phyloP scores from a whole-genome alignment of 64 coral and sea anemone species.

The Hydrozoanthus tunicans region DNA sequence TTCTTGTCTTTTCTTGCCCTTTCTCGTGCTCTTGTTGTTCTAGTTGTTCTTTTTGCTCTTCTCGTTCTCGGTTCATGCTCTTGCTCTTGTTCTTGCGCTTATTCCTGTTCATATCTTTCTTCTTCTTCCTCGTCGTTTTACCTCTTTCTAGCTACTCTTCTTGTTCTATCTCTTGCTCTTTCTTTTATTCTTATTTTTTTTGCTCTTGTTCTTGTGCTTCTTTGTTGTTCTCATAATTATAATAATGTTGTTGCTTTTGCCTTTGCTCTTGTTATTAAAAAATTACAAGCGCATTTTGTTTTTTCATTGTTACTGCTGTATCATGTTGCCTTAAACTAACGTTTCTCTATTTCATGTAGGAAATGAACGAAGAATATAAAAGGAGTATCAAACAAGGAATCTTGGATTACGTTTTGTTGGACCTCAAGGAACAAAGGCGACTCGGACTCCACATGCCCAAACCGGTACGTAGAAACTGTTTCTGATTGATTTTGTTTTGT shows the following conservation, averaged over 20 bases:
- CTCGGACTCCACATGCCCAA: constrained; percentile 88
- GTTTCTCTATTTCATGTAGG: constrained; percentile 48
- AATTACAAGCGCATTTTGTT: not conserved
- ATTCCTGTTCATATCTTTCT: not conserved
- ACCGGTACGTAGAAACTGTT: constrained; percentile 53
- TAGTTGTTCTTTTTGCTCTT: not conserved
- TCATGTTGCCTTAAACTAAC: not conserved
- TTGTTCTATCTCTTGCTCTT: not conserved
- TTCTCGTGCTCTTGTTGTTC: not conserved
- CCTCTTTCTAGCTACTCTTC: not conserved
- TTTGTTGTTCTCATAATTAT: not conserved
- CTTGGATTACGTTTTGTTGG: constrained; percentile 92
- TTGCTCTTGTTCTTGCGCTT: not conserved
- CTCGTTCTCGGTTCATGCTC: not conserved
- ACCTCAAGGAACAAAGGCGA: constrained; percentile 85
- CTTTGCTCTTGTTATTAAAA: not conserved
- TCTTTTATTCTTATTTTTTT: not conserved
- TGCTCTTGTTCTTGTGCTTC: not conserved
- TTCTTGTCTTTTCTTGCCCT: not conserved
- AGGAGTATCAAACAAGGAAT: constrained; percentile 88
- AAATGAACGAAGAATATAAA: constrained; percentile 88
- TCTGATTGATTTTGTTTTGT: no score
- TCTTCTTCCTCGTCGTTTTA: not conserved
- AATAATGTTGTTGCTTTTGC: not conserved
- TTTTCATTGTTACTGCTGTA: not conserved